A percentile compares a stretch with the other conserved stretches of the same genome.
These are phyloP conservation scores for Phoebastria nigripes DNA, from an alignment of 2,797 vertebrate species.

Conservation along the genomic window DNA sequence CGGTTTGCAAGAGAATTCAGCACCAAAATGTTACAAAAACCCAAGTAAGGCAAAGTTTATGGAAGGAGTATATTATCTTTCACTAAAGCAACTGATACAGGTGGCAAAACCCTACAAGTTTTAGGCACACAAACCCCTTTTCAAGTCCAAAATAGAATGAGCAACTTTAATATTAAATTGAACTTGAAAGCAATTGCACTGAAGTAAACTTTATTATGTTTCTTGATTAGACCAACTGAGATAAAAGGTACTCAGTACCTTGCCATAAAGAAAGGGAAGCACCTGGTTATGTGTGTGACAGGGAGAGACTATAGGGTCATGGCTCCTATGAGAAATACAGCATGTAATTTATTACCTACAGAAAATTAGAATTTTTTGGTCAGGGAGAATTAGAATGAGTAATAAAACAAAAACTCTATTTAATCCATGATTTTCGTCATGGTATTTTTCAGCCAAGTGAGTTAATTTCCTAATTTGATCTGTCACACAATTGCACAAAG, in stretches of 20 bases:
- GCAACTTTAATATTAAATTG: not conserved
- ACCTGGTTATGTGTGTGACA: not conserved
- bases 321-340: not conserved
- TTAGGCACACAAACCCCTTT: not conserved
- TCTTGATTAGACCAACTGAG: not conserved
- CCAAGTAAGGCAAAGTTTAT: not conserved
- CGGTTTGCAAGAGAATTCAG: not conserved
- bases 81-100: not conserved
- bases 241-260: not conserved
- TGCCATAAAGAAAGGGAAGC: not conserved
- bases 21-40: not conserved
- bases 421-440: not conserved
- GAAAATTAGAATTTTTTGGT: not conserved
- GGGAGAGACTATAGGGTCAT: not conserved
- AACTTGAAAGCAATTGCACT: not conserved
- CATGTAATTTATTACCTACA: not conserved
- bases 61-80: not conserved
- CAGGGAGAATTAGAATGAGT: not conserved
- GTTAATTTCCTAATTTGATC: not conserved
- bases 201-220: not conserved
- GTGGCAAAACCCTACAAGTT: not conserved
- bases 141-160: not conserved
- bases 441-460: not conserved
- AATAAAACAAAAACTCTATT: not conserved
- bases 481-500: not conserved